Evolutionary conservation across 1,140 invertebrate genomes (phyloP).

Genomic region (Trachelipus rathkii): DNA sequence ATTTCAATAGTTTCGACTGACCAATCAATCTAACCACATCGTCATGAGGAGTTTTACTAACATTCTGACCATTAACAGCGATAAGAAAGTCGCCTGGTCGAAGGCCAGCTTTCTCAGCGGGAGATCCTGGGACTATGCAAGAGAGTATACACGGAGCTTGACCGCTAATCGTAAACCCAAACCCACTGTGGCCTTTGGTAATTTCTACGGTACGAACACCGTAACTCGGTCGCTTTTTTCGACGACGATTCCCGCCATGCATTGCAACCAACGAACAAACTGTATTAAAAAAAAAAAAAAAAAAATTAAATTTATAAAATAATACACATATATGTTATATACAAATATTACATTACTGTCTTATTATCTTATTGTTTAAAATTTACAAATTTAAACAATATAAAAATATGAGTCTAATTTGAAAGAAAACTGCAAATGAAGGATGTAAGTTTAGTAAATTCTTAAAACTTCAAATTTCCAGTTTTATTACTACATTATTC

Average conservation of each 20-base stretch:
- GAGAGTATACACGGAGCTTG: constrained; percentile 85
- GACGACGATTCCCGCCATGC: constrained; percentile 57
- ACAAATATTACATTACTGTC: no score
- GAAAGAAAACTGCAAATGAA: no score
- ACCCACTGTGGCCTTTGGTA: constrained; percentile 73
- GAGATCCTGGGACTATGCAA: constrained; percentile 77
- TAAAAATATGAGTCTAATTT: no score
- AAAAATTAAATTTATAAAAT: no score
- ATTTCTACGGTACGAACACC: constrained; percentile 81
- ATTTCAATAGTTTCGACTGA: constrained; percentile 66
- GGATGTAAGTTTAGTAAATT: no score
- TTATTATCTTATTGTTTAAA: no score
- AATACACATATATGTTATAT: no score
- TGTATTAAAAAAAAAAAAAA: neutral
- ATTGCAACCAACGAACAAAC: neutral
- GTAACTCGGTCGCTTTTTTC: constrained; percentile 73
- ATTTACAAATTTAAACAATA: no score
- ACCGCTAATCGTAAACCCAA: constrained; percentile 89
- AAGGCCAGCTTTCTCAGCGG: constrained; percentile 77
- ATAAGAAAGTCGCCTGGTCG: constrained; percentile 85
- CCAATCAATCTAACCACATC: constrained; percentile 87
- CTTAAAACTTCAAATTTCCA: no score
- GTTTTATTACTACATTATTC: no score
- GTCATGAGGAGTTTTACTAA: constrained; percentile 83
- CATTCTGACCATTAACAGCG: constrained; percentile 82